Evolutionary conservation across 2,113 vertebrate genomes (phyloP), one percentile per base, ranked within the genome.

Genomic region (Triplophysa tibetana): DNA sequence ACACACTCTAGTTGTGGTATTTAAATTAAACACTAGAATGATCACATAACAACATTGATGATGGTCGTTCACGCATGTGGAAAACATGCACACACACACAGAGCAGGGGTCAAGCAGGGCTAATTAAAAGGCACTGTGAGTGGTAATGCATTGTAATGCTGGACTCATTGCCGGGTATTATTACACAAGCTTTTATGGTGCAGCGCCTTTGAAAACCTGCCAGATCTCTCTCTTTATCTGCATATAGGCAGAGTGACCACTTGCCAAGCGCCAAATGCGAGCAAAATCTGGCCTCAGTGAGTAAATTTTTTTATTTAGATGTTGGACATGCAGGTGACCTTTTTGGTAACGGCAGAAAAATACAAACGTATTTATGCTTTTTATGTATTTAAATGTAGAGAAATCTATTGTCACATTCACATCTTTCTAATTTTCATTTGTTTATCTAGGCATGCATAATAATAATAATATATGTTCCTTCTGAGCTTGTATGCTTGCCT

Each of bases 141-240:
- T 81, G 70, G 29, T 75, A 67, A 81, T 81, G 63, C 66, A 61
- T 66, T 56, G 61, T 74, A 80, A 66, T 66, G 79, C 70, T 61
- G 61, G 61, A 73, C 14, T 21, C 19, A 60, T 50, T 67, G 70
- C 45, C 16, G 50, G 13, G 52, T 54, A 62, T 79, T 60, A 48
- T 11, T 1, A 26, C 8, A 29, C 23, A 21, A n/a, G 52, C 50
- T 23, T 70, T 58, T 78, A 58, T 23, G 24, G 48, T 58, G 41
- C 19, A 23, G n/a, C 45, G 24, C 11, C 26, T 73, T 29, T 77
- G 26, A 77, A 65, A 66, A n/a, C 26, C 24, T 33, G 45, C 33
- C 70, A 72, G 61, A 24, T 73, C 43, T 45, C 43, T 12, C 43
- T 45, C 1, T 45, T 12, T 45, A 3, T 12, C 43, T 45, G 33